Conservation (phyloP, 2,888 invertebrate genomes). For the Scrobipalpa costella region DNA sequence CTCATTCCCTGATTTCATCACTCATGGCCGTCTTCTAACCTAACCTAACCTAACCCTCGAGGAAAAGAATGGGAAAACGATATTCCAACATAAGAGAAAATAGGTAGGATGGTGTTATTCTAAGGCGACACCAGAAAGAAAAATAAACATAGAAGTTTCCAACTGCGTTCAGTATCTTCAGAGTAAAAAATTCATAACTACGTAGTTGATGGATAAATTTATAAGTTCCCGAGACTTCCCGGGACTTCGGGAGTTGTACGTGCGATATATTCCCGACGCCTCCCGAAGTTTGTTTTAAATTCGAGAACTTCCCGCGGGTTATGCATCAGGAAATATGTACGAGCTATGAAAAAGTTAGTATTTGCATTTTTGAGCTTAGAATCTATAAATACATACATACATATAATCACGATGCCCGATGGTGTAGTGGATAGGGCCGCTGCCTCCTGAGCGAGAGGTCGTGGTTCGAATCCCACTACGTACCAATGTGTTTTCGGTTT, state of each 20-base stretch:
- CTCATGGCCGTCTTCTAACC: too few species aligned
- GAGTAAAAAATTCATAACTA: conserved; percentile 7
- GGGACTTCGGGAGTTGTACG: background rate
- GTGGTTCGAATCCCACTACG: too few species aligned
- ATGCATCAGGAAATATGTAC: background rate
- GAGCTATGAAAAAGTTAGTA: background rate
- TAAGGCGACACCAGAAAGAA: too few species aligned
- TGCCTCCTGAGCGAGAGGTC: too few species aligned
- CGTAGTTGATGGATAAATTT: conserved; percentile 2
- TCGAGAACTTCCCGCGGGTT: background rate
- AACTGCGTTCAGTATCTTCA: background rate
- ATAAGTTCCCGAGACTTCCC: background rate
- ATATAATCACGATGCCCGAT: background rate
- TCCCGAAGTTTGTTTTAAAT: background rate
- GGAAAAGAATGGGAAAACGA: too few species aligned
- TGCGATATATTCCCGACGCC: background rate
- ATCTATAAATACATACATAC: background rate
- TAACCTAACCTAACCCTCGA: too few species aligned
- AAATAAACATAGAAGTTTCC: background rate
- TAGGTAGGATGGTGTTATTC: too few species aligned
- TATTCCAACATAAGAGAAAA: too few species aligned
- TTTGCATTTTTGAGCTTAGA: background rate
- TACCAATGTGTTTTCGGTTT: too few species aligned
- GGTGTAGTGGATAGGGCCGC: too few species aligned
- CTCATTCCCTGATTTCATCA: too few species aligned